Evolutionary conservation across 1,140 invertebrate species (phyloP).

Genomic region (Cepaea nemoralis): DNA sequence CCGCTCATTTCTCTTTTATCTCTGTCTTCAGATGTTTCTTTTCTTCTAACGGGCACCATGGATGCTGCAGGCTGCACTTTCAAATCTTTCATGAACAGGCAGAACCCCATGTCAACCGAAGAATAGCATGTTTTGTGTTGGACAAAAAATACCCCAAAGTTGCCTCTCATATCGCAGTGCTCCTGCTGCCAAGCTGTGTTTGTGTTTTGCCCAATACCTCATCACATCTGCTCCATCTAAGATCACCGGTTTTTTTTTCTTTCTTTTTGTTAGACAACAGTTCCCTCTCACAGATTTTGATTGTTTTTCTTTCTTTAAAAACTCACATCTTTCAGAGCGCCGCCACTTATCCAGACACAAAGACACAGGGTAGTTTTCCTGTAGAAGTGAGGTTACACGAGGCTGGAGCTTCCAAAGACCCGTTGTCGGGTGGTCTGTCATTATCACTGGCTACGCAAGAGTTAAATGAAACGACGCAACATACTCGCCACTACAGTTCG

Average conservation of each 20-base stretch:
- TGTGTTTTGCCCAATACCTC: constrained; percentile 1
- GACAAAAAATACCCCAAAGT: background rate
- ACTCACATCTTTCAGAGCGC: background rate
- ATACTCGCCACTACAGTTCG: background rate
- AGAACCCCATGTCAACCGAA: background rate
- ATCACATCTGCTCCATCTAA: constrained; percentile 24
- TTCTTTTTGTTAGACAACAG: constrained; percentile 5
- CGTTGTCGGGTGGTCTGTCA: constrained; percentile 11
- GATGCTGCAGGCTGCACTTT: background rate
- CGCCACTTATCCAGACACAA: background rate
- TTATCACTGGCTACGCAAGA: background rate
- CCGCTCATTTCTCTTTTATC: constrained; percentile 1
- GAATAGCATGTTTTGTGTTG: background rate
- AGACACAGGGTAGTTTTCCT: background rate
- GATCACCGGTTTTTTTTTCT: background rate
- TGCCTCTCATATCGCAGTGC: background rate
- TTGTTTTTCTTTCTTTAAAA: background rate
- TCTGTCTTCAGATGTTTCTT: background rate
- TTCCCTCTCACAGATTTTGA: background rate
- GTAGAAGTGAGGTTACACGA: background rate
- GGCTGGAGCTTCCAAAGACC: background rate
- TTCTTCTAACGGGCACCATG: background rate
- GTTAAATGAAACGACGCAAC: background rate
- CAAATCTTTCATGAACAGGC: constrained; percentile 1
- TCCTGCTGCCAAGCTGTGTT: background rate